Percentiles rank a stretch among this genome's conserved stretches.
Evolutionary conservation across 1,140 invertebrate genomes (phyloP).

Genomic region (Micrasema longulum): DNA sequence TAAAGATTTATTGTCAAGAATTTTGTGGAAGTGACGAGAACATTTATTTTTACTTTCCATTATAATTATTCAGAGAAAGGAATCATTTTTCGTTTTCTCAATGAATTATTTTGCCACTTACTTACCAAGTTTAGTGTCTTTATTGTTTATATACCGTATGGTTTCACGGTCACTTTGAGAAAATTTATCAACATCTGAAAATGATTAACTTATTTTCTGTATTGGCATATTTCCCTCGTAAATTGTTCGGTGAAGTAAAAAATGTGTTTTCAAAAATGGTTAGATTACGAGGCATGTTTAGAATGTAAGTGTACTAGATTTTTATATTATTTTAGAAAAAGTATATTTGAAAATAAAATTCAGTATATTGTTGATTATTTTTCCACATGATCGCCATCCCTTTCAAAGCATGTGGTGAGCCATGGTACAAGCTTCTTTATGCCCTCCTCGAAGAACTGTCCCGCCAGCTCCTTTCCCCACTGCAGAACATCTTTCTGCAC

Average conservation of each 20-base stretch:
- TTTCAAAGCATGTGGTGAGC: no score
- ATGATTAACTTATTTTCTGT: constrained; percentile 3
- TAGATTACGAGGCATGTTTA: no score
- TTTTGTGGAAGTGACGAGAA: background rate
- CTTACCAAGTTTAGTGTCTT: constrained; percentile 2
- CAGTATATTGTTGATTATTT: no score
- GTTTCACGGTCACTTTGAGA: constrained; percentile 8
- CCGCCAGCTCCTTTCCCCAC: no score
- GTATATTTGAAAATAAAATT: background rate
- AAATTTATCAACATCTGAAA: constrained; percentile 11
- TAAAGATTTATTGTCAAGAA: constrained; percentile 13
- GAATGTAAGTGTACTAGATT: no score
- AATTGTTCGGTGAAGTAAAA: constrained; percentile 18
- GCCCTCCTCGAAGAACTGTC: no score
- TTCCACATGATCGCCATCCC: no score
- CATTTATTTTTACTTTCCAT: constrained; percentile 32
- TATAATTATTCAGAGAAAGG: constrained; percentile 22
- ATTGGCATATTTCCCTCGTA: constrained; percentile 2
- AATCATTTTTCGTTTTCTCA: constrained; percentile 2
- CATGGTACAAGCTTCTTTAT: no score
- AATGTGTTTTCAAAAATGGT: constrained; percentile 31
- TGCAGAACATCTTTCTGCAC: no score
- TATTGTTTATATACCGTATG: constrained; percentile 21
- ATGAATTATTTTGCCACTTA: constrained; percentile 24
- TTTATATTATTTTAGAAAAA: background rate